These are phyloP conservation scores for Caenorhabditis remanei DNA, from an alignment of 1,140 invertebrate genomes.

Conservation along the genomic window DNA sequence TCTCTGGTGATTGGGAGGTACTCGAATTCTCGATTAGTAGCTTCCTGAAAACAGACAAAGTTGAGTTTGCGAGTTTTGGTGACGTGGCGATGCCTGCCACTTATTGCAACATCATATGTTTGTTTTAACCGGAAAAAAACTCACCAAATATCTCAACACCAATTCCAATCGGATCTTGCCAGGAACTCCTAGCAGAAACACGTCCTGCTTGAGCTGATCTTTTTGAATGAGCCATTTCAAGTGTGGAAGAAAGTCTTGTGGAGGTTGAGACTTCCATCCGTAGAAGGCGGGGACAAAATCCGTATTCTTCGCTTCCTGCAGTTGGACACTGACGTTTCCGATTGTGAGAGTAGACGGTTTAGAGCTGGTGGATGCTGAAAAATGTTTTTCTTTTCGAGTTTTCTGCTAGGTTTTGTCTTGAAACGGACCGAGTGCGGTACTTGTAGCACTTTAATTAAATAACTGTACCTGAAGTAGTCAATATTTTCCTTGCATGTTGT, in stretches of 20 bases:
- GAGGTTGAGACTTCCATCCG: slow-evolving; percentile 21
- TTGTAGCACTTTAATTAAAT: too few relatives aligned
- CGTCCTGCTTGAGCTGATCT: slow-evolving; percentile 90
- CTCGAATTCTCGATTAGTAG: slow-evolving; percentile 90
- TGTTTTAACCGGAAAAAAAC: neutral
- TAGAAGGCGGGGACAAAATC: slow-evolving; percentile 88
- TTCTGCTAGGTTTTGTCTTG: neutral
- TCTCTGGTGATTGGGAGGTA: slow-evolving; percentile 93
- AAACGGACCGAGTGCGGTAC: too few relatives aligned
- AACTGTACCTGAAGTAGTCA: neutral
- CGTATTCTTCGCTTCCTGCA: slow-evolving; percentile 82
- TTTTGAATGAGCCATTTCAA: slow-evolving; percentile 78
- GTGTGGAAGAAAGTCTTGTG: slow-evolving; percentile 71
- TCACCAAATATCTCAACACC: slow-evolving; percentile 85
- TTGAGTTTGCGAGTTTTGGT: too few relatives aligned
- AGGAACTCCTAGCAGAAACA: slow-evolving; percentile 92
- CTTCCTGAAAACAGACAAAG: slow-evolving; percentile 80
- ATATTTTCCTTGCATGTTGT: slow-evolving; percentile 2
- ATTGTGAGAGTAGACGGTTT: slow-evolving; percentile 81
- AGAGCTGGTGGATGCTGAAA: slow-evolving; percentile 20
- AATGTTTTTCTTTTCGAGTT: neutral
- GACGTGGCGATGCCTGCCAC: too few relatives aligned
- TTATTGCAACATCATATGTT: too few relatives aligned
- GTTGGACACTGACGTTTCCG: slow-evolving; percentile 84
- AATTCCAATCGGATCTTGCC: slow-evolving; percentile 86